Conservation (phyloP, 2,797 vertebrate genomes). For the Oophaga sylvatica region DNA sequence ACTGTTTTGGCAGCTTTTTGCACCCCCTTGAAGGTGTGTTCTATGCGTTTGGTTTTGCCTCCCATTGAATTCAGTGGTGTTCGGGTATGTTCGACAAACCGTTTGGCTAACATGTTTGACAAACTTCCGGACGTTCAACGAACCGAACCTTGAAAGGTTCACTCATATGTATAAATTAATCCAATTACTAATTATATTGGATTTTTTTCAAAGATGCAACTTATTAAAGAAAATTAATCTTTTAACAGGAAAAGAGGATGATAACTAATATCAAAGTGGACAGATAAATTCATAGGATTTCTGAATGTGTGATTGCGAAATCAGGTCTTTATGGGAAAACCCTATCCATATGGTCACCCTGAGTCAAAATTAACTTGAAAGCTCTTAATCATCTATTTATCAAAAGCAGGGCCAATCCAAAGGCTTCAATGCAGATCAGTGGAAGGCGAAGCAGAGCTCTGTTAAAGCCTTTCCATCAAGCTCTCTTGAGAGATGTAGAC, state of each 20-base stretch:
- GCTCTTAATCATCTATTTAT: background rate
- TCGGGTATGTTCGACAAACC: too few relatives aligned
- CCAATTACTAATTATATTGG: background rate
- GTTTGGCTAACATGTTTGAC: too few relatives aligned
- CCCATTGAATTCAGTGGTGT: too few relatives aligned
- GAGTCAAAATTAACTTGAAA: background rate
- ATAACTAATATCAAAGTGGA: background rate
- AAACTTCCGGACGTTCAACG: too few relatives aligned
- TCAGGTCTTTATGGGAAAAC: background rate
- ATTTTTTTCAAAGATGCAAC: too few relatives aligned
- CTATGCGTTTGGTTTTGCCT: too few relatives aligned
- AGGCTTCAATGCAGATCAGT: background rate
- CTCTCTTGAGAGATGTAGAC: conserved; percentile 3
- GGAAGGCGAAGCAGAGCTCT: background rate
- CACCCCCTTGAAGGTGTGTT: too few relatives aligned
- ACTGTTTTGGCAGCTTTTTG: too few relatives aligned
- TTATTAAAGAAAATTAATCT: background rate
- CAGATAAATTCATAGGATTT: background rate
- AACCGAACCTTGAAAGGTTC: background rate
- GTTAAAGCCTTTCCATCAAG: background rate
- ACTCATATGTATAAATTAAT: background rate
- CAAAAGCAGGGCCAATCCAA: background rate
- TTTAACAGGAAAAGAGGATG: background rate
- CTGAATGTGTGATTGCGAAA: background rate
- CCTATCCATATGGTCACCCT: background rate